Evolutionary conservation across 2,797 vertebrate genomes (phyloP), one percentile per base, ranked within the genome.

Genomic region (Adrianichthys oophorus): DNA sequence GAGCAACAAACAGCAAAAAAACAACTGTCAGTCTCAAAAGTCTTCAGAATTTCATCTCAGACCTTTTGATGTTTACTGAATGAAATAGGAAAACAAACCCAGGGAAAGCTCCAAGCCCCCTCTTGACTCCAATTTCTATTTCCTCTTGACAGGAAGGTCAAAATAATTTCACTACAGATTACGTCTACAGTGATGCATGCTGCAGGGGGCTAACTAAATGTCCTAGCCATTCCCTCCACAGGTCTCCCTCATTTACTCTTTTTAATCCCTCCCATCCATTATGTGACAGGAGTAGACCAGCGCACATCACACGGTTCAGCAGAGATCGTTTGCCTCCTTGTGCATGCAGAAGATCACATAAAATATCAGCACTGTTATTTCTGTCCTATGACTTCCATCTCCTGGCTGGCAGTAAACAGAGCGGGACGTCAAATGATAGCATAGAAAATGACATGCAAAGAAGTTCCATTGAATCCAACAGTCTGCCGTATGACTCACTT

Each of bases 361-460:
- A 86, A 84, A 87, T 79, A 84, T 85, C 79, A 78, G 61, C 84
- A 18, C 71, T 23, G 59, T 86, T 90, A 89, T 90, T 90, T 89
- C 76, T 70, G 85, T 84, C 80, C 68, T 60, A 57, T 47, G 45
- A 23, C 69, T 72, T 84, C 71, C 76, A 71, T 72, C 78, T 82
- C 73, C 48, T 62, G 63, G 64, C 76, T 64, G 68, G 67, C 65
- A 74, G 78, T 74, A 78, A 89, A 89, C 79, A 83, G 82, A 79
- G 59, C 61, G 55, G 84, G 80, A 77, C 67, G 41, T 85, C 78
- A 88, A 72, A 79, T 71, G 80, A 82, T 72, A 78, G 76, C 60
- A 45, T 48, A 55, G 60, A 68, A 59, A 70, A 53, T 62, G 78
- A 70, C 72, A 77, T 71, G 62, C 65, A 62, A 76, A 65, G 72